A percentile compares a stretch with the other conserved stretches of the same genome.
Conservation (phyloP, 1,140 invertebrate species). For the Drosophila repleta region DNA sequence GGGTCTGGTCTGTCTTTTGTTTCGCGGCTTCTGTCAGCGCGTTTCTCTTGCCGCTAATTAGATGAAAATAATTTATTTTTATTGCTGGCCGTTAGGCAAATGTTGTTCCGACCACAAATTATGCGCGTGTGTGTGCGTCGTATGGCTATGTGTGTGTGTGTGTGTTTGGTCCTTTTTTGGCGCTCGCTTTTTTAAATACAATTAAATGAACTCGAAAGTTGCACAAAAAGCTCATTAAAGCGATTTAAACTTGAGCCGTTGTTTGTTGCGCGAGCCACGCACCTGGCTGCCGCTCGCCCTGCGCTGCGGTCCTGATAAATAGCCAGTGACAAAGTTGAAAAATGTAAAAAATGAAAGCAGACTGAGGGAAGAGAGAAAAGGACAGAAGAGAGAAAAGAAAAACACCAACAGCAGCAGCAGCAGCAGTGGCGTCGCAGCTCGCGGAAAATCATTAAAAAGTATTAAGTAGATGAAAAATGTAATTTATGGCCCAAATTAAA, state of each 20-base stretch:
- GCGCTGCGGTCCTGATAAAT: conserved; percentile 19
- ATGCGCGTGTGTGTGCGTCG: conserved; percentile 26
- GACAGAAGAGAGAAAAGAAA: conserved; percentile 13
- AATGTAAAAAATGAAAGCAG: conserved; percentile 15
- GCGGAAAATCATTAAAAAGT: conserved; percentile 76
- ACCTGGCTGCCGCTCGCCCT: conserved; percentile 12
- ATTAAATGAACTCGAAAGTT: conserved; percentile 46
- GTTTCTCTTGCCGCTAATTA: conserved; percentile 61
- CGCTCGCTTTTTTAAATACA: conserved; percentile 43
- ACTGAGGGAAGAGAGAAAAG: background rate
- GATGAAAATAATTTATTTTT: conserved; percentile 72
- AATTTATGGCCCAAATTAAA: conserved; percentile 80
- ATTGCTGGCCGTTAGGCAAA: conserved; percentile 64
- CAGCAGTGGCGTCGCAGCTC: background rate
- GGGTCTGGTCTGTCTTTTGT: conserved; percentile 2
- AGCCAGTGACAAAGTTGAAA: conserved; percentile 42
- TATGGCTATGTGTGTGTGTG: conserved; percentile 11
- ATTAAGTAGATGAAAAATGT: conserved; percentile 72
- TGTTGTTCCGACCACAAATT: conserved; percentile 54
- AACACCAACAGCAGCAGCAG: conserved; percentile 8
- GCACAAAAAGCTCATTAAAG: conserved; percentile 26
- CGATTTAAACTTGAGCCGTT: conserved; percentile 36
- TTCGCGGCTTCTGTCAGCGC: conserved; percentile 28
- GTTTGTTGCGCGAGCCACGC: conserved; percentile 16
- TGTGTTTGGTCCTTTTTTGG: conserved; percentile 27